Conservation (phyloP, 1,140 invertebrate species). For the Cryptotermes secundus region DNA sequence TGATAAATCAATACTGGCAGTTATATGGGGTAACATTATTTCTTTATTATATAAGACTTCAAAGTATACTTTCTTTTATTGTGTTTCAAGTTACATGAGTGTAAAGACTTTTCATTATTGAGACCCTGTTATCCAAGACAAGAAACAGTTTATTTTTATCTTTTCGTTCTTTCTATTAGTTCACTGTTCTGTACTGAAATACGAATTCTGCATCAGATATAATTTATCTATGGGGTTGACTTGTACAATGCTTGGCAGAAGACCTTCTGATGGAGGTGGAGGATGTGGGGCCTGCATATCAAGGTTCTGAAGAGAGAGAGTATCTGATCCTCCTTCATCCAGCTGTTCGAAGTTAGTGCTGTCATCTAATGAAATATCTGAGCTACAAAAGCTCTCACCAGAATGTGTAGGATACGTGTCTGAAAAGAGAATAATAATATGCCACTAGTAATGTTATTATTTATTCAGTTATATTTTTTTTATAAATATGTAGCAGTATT, state of each 20-base stretch:
- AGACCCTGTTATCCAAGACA: not conserved
- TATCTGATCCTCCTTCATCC: constrained; percentile 77
- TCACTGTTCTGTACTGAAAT: constrained; percentile 66
- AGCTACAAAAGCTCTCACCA: constrained; percentile 87
- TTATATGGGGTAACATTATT: no score
- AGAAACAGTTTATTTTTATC: not conserved
- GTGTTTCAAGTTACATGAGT: not conserved
- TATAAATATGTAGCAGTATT: no score
- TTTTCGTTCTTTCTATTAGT: not conserved
- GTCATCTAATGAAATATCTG: constrained; percentile 81
- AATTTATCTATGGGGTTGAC: constrained; percentile 95
- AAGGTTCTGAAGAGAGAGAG: constrained; percentile 69
- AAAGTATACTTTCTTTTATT: not conserved
- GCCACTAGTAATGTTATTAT: not conserved
- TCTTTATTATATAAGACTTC: not conserved
- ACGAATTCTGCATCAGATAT: constrained; percentile 96
- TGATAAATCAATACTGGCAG: no score
- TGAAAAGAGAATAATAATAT: constrained; percentile 50
- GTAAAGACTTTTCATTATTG: not conserved
- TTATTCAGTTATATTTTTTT: no score
- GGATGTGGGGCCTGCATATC: constrained; percentile 56
- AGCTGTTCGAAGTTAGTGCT: constrained; percentile 74
- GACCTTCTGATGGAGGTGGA: constrained; percentile 51
- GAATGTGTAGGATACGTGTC: constrained; percentile 79
- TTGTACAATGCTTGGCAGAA: constrained; percentile 55